Percentiles rank a stretch among this genome's conserved stretches.
These are phyloP conservation scores for Temnothorax ravouxi DNA, from an alignment of 2,888 invertebrate genomes.

Conservation along the genomic window DNA sequence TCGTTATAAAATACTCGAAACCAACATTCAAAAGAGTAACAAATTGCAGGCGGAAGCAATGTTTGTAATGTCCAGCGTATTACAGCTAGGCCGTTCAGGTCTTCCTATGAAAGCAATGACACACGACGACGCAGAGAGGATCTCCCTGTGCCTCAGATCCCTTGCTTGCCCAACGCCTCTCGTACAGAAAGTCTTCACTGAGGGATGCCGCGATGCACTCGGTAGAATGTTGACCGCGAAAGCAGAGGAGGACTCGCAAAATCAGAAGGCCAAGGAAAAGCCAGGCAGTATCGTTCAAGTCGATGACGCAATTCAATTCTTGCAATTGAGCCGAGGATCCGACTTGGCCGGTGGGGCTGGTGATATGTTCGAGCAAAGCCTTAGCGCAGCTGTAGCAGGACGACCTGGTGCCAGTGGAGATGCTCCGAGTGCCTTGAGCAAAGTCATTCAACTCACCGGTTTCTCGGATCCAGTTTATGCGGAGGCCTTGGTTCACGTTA, in stretches of 20 bases:
- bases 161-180: conserved; percentile 90
- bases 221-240: conserved; percentile 94
- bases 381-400: conserved; percentile 95
- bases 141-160: conserved; percentile 93
- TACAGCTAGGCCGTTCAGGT: conserved; percentile 91
- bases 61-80: conserved; percentile 94
- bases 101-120: conserved; percentile 93
- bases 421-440: conserved; percentile 89
- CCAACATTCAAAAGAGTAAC: conserved; percentile 86
- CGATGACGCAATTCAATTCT: conserved; percentile 94
- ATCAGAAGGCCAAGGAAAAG: conserved; percentile 90
- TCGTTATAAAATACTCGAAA: conserved; percentile 82
- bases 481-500: conserved; percentile 99
- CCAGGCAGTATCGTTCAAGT: conserved; percentile 91
- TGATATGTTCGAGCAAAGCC: conserved; percentile 97
- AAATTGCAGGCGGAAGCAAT: conserved; percentile 93
- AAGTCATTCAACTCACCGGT: conserved; percentile 98
- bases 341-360: conserved; percentile 89
- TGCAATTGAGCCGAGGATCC: conserved; percentile 91
- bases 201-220: conserved; percentile 92
- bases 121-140: conserved; percentile 97
- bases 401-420: conserved; percentile 86
- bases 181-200: conserved; percentile 91
- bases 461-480: conserved; percentile 99
- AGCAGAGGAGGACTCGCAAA: conserved; percentile 90